These are phyloP conservation scores for Ridgeia piscesae DNA, from an alignment of 1,140 invertebrate species.

Conservation along the genomic window DNA sequence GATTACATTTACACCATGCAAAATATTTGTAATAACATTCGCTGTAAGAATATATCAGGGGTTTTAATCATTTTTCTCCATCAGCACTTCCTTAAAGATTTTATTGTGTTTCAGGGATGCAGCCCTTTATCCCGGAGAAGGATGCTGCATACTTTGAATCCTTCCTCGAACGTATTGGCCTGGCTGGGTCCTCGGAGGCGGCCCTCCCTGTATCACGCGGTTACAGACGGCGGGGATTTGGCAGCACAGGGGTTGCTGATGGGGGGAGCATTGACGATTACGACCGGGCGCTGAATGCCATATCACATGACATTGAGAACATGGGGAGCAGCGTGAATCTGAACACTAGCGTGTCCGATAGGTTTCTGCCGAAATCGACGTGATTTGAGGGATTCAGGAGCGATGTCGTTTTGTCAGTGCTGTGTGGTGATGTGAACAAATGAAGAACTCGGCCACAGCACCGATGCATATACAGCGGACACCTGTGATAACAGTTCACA, in stretches of 20 bases:
- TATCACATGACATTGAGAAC: constrained; percentile 14
- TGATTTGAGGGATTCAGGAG: background rate
- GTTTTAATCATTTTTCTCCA: background rate
- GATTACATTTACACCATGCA: no score
- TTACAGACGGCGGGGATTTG: background rate
- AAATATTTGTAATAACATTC: no score
- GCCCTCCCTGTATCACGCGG: background rate
- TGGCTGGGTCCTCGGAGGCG: background rate
- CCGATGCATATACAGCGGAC: background rate
- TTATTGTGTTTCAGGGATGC: constrained; percentile 23
- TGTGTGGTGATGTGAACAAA: background rate
- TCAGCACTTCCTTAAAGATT: background rate
- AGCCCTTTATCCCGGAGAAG: constrained; percentile 30
- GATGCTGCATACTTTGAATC: constrained; percentile 28
- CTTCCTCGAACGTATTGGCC: constrained; percentile 23
- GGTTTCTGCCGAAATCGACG: background rate
- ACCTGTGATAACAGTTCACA: background rate
- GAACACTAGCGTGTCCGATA: background rate
- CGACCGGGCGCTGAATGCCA: background rate
- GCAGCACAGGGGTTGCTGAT: background rate
- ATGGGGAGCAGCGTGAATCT: background rate
- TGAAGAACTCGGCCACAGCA: background rate
- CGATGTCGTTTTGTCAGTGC: background rate
- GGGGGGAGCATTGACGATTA: background rate
- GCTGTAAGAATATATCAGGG: background rate